Base-by-base conservation (phyloP, 2,113 vertebrate species). In the Gadus macrocephalus region DNA sequence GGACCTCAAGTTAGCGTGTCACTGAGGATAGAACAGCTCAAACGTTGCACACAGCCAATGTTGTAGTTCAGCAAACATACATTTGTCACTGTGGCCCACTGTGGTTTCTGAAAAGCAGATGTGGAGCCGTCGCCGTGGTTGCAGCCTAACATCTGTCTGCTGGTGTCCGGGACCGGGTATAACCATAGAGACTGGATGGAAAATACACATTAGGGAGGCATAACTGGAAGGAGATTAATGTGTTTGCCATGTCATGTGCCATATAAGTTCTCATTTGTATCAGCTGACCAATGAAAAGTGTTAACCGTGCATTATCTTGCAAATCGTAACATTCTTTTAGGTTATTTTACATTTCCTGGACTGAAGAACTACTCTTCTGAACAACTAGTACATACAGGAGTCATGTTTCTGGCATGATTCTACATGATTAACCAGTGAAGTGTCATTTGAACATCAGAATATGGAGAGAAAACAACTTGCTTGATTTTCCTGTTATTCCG, bases 51-150 rank as follows among this genome's bases (percentile, higher is more conserved):
- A 58, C 38, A 62, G 68, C 76, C 75, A 75, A 27, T 72, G 80
- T 82, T 79, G 75, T 79, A 74, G 67, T n/a, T 59, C 70, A 73
- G 70, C 82, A 84, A 90, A 88, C 83, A 85, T 82, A 85, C 75
- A 42, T 3, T 0, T 49, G 73, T 62, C 73, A 70, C 78, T 71
- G 68, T n/a, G 25, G 81, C 81, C 42, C 27, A 59, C 16, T 53
- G 69, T 70, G 68, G 12, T 69, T 79, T 67, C 76, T 71, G 42
- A 63, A 68, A 76, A 81, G 72, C 83, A 87, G 76, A 87, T 83
- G 82, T 80, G 73, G 55, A 68, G 65, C 42, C 58, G 42, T 61
- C 63, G 59, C 70, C 67, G 1, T 62, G 71, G 67, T 16, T 63
- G 79, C 60, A 53, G 38, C 3, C 53, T 63, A 65, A 63, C 80